These are phyloP conservation scores for Semotilus atromaculatus DNA, from an alignment of 2,797 vertebrate genomes.

Conservation along the genomic window DNA sequence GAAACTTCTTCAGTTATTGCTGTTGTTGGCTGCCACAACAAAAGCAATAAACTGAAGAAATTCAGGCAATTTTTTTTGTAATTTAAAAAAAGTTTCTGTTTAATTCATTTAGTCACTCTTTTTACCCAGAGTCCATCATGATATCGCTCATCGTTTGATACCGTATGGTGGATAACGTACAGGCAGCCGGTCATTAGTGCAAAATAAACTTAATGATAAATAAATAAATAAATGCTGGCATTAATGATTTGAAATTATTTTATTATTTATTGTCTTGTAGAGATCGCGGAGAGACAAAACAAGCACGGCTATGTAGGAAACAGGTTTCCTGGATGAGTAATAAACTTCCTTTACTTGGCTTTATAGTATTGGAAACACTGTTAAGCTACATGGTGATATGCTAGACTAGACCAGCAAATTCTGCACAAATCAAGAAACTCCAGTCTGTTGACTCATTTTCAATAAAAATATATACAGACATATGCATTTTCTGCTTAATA, in stretches of 20 bases:
- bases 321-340: conserved; percentile 10
- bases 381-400: conserved; percentile 3
- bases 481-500: conserved; percentile 5
- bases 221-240: not conserved
- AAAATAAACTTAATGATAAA: not conserved
- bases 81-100: no score
- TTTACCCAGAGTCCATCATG: not conserved
- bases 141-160: not conserved
- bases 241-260: conserved; percentile 7
- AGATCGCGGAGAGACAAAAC: not conserved
- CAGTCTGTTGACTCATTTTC: not conserved
- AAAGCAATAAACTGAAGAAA: no score
- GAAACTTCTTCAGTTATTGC: not conserved
- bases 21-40: not conserved
- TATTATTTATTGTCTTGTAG: conserved; percentile 25
- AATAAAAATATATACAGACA: conserved; percentile 4
- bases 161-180: not conserved
- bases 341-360: not conserved
- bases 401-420: conserved; percentile 8
- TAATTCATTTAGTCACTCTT: not conserved
- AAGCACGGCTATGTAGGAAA: conserved; percentile 8
- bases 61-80: not conserved
- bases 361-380: not conserved
- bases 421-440: conserved; percentile 9
- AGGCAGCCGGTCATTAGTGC: not conserved